Base-by-base conservation (phyloP, 1,140 invertebrate species). In the Megalonaias nervosa region DNA sequence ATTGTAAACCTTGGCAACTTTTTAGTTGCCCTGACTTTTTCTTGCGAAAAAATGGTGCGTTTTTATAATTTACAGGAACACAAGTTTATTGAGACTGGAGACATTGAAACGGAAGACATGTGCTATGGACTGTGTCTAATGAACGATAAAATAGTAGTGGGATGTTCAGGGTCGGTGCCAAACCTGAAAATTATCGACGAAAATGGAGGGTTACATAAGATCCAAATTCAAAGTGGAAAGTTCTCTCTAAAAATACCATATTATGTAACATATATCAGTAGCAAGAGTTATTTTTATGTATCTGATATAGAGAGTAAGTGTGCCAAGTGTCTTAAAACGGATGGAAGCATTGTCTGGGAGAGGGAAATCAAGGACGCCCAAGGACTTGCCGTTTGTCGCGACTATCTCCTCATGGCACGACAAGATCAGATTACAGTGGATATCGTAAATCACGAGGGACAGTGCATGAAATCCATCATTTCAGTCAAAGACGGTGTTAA, bases 51-150 rank as follows among this genome's bases (percentile, higher is more conserved):
- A 17, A 38, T 55, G 19, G 17, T 77, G 64, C 71, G 21, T 21
- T 55, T 58, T 17, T 59, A 66, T 15, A 59, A 62, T 23, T 58
- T 77, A 9, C 38, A 66, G 21, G 60, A 71, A 2, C 31, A 58
- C 13, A 48, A 66, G 9, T 26, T 77, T 14, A 57, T 65, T 15
- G 23, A 3, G n/a, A 48, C 56, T 6, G 26, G 21, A 17, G 56
- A 17, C 2, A 19, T 67, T 60, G 62, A 58, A 6, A 13, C 61
- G 4, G 62, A 71, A 19, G 59, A n/a, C n/a, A 61, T 65, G 38
- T 77, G 75, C 58, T 77, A 77, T 55, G 75, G 75, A 19, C 56
- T 77, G 3, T 71, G 68, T 59, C 23, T 55, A 5, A 60, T 67
- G 19, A 19, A 60, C 57, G 21, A 61, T n/a, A 67, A 71, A 23